Evolutionary conservation across 2,888 invertebrate species (phyloP), one percentile per base, ranked within the genome.

Genomic region (Amaurobius ferox): DNA sequence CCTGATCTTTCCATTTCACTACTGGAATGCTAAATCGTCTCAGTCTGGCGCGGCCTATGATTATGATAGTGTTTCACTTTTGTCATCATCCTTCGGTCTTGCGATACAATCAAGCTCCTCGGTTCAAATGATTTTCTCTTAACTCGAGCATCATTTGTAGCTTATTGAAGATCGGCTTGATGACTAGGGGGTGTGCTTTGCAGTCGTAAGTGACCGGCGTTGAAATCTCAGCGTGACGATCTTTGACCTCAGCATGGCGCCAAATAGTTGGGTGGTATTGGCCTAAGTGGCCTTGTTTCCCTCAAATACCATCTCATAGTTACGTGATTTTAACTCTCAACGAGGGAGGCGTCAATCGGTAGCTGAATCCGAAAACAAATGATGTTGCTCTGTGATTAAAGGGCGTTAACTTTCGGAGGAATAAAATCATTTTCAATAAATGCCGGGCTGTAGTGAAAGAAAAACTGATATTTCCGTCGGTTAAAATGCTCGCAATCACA

Each of bases 191-290:
- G 67, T 32, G 66, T 30, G 66, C 11, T 5, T 23, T 48, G 13
- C 1, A 39, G 26, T 64, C 64, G 30, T 29, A 29, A 64, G 16
- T 32, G 62, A 23, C 32, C n/a, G 30, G 48, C 9, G 19, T 32
- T 23, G 5, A 30, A 35, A 68, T 35, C 28, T 19, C 32, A 55
- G 77, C 77, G 61, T 68, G 77, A 68, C 77, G 77, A 77, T 55
- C 77, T 77, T 3, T 77, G 68, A 77, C 77, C 77, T 68, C 30
- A 0, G 9, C 19, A 23, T 35, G 67, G 68, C 68, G 68, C 55
- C 77, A 28, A 35, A 55, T 26, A 16, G 44, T 30, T 28, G 67
- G 77, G 77, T 77, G 77, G 77, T 68, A 77, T n/a, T 28, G 0
- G 35, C 28, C 77, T 77, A 68, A 77, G 68, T 77, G 28, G 67